phyloP scores from a whole-genome alignment of 2,113 vertebrate species.

The Hirundichthys speculiger region DNA sequence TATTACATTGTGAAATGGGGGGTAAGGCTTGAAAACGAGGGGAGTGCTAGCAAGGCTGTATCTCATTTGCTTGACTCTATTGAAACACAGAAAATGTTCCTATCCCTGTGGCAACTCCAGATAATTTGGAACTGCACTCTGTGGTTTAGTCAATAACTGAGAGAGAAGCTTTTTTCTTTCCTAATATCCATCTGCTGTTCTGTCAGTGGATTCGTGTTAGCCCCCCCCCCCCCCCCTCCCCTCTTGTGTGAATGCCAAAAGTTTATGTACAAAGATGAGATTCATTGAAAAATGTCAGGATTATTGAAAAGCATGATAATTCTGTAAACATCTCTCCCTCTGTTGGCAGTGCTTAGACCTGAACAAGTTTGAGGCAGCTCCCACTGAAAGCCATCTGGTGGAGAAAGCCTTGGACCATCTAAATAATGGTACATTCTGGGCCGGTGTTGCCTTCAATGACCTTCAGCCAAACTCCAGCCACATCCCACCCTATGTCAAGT shows the following conservation, averaged over 20 bases:
- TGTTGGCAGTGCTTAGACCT: constrained; percentile 90
- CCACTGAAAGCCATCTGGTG: constrained; percentile 85
- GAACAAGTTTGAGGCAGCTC: constrained; percentile 89
- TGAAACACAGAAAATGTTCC: constrained; percentile 58
- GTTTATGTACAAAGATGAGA: constrained; percentile 11
- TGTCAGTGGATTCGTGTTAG: constrained; percentile 14
- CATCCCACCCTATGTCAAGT: constrained; percentile 87
- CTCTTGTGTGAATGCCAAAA: constrained; percentile 4
- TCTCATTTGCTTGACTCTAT: constrained; percentile 65
- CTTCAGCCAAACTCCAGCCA: constrained; percentile 70
- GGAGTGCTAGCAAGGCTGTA: constrained; percentile 47
- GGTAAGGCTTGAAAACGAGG: constrained; percentile 42
- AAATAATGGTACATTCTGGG: constrained; percentile 90
- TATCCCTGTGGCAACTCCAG: constrained; percentile 53
- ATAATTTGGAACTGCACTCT: constrained; percentile 60
- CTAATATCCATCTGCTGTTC: constrained; percentile 53
- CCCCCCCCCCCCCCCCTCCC: constrained; percentile 4
- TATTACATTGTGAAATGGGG: constrained; percentile 64
- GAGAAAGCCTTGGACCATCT: constrained; percentile 87
- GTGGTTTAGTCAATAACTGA: constrained; percentile 45
- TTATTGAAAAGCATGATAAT: neutral
- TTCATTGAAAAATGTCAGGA: neutral
- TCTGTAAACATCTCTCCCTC: constrained; percentile 25
- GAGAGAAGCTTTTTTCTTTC: constrained; percentile 21
- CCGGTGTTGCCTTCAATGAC: constrained; percentile 89